A percentile compares a stretch with the other conserved stretches of the same genome.
Evolutionary conservation across 2,888 invertebrate genomes (phyloP).

Genomic region (Pseudococcus longispinus): DNA sequence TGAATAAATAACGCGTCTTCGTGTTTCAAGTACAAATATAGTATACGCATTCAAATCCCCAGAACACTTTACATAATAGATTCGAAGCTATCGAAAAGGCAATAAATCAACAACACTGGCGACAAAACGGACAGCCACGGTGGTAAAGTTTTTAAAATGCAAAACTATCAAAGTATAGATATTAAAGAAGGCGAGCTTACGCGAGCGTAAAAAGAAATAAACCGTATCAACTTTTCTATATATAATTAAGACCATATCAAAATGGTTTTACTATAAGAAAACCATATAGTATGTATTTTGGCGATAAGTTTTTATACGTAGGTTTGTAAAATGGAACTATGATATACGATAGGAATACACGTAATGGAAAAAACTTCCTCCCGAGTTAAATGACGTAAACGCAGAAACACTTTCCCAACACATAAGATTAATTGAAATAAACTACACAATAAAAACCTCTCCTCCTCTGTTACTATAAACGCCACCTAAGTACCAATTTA

Average conservation of each 20-base stretch:
- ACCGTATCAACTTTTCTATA: not conserved
- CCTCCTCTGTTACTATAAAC: not conserved
- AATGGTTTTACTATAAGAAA: not conserved
- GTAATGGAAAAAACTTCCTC: constrained; percentile 31
- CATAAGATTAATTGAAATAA: constrained; percentile 39
- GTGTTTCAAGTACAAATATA: not conserved
- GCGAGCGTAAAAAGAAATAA: not conserved
- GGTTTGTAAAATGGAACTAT: not conserved
- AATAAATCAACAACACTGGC: constrained; percentile 29
- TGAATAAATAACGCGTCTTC: not conserved
- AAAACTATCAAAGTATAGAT: not conserved
- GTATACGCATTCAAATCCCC: constrained; percentile 21
- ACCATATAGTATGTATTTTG: not conserved
- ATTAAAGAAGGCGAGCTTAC: not conserved
- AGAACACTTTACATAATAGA: constrained; percentile 42
- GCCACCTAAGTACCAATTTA: constrained; percentile 32
- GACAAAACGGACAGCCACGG: not conserved
- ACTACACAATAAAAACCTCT: constrained; percentile 23
- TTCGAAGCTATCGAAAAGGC: constrained; percentile 28
- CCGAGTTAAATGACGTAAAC: constrained; percentile 9
- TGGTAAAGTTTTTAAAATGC: constrained; percentile 39
- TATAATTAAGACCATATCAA: constrained; percentile 12
- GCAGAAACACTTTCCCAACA: not conserved
- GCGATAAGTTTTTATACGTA: not conserved
- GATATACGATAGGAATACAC: constrained; percentile 32